Conservation (phyloP, 1,140 invertebrate genomes). For the Bombus pascuorum region DNA sequence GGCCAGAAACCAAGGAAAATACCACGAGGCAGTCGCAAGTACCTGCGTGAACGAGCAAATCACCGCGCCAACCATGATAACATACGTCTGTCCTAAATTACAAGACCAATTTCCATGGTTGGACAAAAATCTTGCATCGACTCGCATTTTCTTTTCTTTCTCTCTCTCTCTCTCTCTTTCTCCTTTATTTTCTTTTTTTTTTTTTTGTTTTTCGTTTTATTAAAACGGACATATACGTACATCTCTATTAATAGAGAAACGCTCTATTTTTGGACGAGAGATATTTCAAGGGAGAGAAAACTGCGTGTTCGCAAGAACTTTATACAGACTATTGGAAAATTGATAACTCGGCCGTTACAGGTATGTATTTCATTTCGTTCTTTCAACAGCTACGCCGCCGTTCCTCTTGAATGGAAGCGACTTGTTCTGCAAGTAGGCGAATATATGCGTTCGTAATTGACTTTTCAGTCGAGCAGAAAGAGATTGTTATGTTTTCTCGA, state of each 20-base stretch:
- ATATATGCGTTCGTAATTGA: conserved; percentile 26
- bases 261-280: background rate
- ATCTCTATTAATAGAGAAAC: background rate
- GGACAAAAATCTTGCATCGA: background rate
- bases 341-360: background rate
- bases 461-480: conserved; percentile 29
- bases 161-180: fast-evolving
- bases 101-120: background rate
- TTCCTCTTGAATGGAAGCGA: conserved; percentile 12
- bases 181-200: fast-evolving
- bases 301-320: background rate
- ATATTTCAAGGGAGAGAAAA: background rate
- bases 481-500: conserved; percentile 29
- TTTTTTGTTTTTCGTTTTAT: too few species aligned
- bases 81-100: background rate
- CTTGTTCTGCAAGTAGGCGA: background rate
- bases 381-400: background rate
- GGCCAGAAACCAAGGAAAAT: conserved; percentile 63
- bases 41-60: conserved; percentile 35
- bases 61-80: conserved; percentile 24
- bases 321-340: background rate
- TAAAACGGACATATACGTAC: too few species aligned
- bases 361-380: background rate
- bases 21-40: conserved; percentile 43
- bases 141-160: background rate